Base-by-base conservation (phyloP, 1,140 invertebrate species). In the Macrostomum lignano region DNA sequence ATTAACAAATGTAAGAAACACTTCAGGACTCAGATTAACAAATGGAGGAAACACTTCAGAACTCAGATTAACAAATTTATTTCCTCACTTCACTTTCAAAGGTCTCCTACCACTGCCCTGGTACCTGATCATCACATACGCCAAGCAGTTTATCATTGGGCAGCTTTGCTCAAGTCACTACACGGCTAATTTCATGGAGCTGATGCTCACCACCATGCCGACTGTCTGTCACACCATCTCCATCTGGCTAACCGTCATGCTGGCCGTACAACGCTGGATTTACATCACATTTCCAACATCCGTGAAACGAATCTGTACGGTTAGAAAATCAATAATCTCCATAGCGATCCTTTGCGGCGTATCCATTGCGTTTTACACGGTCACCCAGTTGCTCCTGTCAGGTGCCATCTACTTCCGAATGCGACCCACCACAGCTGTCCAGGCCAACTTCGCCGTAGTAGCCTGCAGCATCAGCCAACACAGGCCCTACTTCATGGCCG, bases 261-360 rank as follows among this genome's bases (percentile, higher is more conserved):
- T 78, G 19, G 74, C 74, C 2, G 69, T 74, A 2, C 74, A 78
- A 56, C 29, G 52, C 33, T 82, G 81, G 55, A 77, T 82, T 38
- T 82, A 79, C 55, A 74, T 82, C 0, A 82, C 77, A 45, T 75
- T 81, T 51, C 73, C 74, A 2, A 70, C 73, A 1, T 65, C 72
- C 36, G 76, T 77, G 0, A 34, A 63, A 67, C 38, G 72, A 67
- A 15, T 62, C 73, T 78, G 74, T 50, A 78, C 73, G 0, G 68
- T 75, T 64, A 68, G 71, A 0, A 61, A 67, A 1, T 73, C 76
- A 3, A 67, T 67, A 42, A 74, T 76, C 32, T 66, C 66, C 6
- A 42, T 72, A 19, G 49, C 67, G 4, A 71, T 74, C 0, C 62
- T 69, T 21, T 46, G 75, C 10, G 73, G 76, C 42, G 73, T 77